Percentiles rank a stretch among this genome's conserved stretches.
These are phyloP conservation scores for Neomonachus schauinslandi DNA, from an alignment of 2,113 vertebrate species.

Conservation along the genomic window DNA sequence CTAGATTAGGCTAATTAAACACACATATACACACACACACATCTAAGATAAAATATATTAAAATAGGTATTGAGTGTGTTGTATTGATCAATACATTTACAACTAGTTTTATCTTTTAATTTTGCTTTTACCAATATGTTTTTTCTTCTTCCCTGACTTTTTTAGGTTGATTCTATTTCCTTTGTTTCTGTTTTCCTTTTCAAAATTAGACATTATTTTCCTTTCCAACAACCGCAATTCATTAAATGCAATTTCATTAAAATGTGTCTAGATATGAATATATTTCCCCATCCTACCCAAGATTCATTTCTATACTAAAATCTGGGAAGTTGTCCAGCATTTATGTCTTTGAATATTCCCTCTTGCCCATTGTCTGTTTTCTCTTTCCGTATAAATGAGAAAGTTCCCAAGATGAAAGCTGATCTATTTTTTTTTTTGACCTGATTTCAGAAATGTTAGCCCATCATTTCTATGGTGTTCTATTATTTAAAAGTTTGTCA, in stretches of 20 bases:
- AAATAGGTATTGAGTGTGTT: neutral
- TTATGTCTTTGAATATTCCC: neutral
- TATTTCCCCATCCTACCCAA: neutral
- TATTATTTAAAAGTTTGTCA: neutral
- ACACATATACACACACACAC: neutral
- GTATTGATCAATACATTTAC: neutral
- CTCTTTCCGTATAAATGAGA: neutral
- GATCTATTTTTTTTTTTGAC: neutral
- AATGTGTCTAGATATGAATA: neutral
- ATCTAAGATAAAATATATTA: neutral
- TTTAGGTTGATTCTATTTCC: neutral
- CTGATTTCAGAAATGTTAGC: neutral
- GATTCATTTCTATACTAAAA: neutral
- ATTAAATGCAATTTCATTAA: neutral
- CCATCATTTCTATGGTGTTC: neutral
- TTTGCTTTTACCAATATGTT: neutral
- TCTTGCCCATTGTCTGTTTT: neutral
- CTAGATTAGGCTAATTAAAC: neutral
- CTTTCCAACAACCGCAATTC: neutral
- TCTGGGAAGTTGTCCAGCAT: neutral
- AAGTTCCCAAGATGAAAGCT: neutral
- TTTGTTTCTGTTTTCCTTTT: neutral
- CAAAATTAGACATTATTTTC: neutral
- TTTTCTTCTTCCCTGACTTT: neutral
- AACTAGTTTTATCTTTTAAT: neutral